Evolutionary conservation across 2,888 invertebrate genomes (phyloP).

Genomic region (Oxyteleia sp.): DNA sequence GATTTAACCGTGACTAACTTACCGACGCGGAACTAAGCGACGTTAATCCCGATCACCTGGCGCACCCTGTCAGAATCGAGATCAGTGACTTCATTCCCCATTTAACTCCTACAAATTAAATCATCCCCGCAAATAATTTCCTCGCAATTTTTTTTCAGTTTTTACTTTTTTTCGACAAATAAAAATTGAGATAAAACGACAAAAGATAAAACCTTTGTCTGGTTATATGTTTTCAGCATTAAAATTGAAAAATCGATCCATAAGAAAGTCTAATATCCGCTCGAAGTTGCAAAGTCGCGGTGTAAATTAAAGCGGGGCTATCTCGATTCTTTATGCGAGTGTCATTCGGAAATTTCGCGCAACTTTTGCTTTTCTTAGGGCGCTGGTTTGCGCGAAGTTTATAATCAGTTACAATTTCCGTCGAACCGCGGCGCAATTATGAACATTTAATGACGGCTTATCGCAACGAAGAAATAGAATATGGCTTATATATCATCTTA

Average conservation of each 20-base stretch:
- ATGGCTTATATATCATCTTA: no score
- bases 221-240: neutral
- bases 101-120: neutral
- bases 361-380: slow-evolving; percentile 15
- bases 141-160: no score
- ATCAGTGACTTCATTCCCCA: slow-evolving; percentile 22
- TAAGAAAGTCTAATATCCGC: neutral
- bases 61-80: slow-evolving; percentile 64
- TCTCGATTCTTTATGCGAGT: slow-evolving; percentile 18
- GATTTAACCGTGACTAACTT: slow-evolving; percentile 31
- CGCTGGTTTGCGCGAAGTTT: slow-evolving; percentile 14
- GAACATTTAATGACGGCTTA: slow-evolving; percentile 41
- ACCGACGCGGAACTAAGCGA: slow-evolving; percentile 49
- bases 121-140: slow-evolving; percentile 1
- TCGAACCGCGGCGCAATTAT: slow-evolving; percentile 30
- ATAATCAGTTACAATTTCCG: slow-evolving; percentile 33
- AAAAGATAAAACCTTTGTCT: no score
- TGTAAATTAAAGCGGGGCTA: slow-evolving; percentile 33
- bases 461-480: slow-evolving; percentile 10
- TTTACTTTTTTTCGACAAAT: no score
- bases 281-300: slow-evolving; percentile 3
- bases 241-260: neutral
- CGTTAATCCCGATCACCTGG: slow-evolving; percentile 65
- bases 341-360: slow-evolving; percentile 13
- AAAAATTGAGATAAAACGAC: no score